Evolutionary conservation across 2,797 vertebrate genomes (phyloP).

Genomic region (Dendrocincla tyrannina): DNA sequence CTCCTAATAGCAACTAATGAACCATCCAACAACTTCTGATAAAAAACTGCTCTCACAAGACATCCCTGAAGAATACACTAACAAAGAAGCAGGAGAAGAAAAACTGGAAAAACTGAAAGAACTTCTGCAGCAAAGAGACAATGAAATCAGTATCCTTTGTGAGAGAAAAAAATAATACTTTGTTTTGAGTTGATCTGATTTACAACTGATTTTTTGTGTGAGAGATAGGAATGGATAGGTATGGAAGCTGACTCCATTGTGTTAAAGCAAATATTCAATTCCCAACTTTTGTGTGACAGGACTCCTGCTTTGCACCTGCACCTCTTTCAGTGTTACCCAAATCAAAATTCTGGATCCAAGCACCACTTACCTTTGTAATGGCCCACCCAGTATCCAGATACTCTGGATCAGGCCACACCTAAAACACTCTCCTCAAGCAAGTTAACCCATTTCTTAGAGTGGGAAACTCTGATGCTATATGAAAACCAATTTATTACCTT

Average conservation of each 20-base stretch:
- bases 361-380: not conserved
- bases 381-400: not conserved
- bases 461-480: not conserved
- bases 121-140: slow-evolving; percentile 85
- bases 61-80: not conserved
- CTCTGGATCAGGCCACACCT: not conserved
- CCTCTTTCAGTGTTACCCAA: not conserved
- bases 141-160: slow-evolving; percentile 94
- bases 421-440: not conserved
- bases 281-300: not conserved
- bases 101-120: slow-evolving; percentile 79
- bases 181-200: not conserved
- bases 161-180: not conserved
- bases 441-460: not conserved
- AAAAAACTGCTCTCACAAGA: not conserved
- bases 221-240: not conserved
- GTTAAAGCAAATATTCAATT: not conserved
- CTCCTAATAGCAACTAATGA: slow-evolving; percentile 65
- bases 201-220: not conserved
- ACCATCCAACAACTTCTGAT: not conserved
- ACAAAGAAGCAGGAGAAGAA: not conserved
- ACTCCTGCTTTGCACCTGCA: not conserved
- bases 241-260: not conserved
- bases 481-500: slow-evolving; percentile 6
- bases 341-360: not conserved